These are phyloP conservation scores for Coelopa frigida DNA, from an alignment of 1,140 invertebrate genomes.

Conservation along the genomic window DNA sequence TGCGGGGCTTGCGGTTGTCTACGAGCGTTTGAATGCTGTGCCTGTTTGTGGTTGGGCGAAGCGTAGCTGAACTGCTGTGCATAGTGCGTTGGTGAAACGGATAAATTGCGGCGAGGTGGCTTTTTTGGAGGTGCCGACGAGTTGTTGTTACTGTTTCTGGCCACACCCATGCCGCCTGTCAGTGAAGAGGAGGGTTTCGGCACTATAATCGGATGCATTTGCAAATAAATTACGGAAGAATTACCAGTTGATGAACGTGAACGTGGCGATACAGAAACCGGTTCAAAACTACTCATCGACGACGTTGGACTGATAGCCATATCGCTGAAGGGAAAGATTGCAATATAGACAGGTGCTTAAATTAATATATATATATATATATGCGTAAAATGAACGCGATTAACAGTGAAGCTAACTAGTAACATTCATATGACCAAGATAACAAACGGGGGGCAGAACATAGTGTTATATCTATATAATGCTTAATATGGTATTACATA, in stretches of 20 bases:
- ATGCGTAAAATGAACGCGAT: too few relatives aligned
- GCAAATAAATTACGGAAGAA: not conserved
- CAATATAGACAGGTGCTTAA: too few relatives aligned
- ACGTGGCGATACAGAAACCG: slow-evolving; percentile 40
- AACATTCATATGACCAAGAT: too few relatives aligned
- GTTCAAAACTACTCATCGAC: slow-evolving; percentile 44
- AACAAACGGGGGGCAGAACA: too few relatives aligned
- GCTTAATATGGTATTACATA: too few relatives aligned
- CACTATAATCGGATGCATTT: too few relatives aligned
- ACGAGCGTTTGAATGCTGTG: slow-evolving; percentile 13
- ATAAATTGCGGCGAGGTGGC: slow-evolving; percentile 74
- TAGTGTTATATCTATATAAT: too few relatives aligned
- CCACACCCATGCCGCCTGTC: slow-evolving; percentile 20
- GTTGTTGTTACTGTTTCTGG: slow-evolving; percentile 9
- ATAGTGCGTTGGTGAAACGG: slow-evolving; percentile 61
- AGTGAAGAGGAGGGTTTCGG: not conserved
- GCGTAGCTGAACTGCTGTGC: slow-evolving; percentile 30
- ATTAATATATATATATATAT: too few relatives aligned
- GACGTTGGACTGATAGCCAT: slow-evolving; percentile 40
- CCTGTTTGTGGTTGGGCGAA: slow-evolving; percentile 33
- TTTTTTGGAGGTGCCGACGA: slow-evolving; percentile 71
- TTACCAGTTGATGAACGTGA: slow-evolving; percentile 35
- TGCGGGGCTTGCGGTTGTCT: slow-evolving; percentile 21
- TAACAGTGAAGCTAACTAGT: too few relatives aligned
- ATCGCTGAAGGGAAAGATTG: too few relatives aligned